Percentiles rank a stretch among this genome's conserved stretches.
Evolutionary conservation across 2,797 vertebrate genomes (phyloP).

Genomic region (Streptopelia turtur): DNA sequence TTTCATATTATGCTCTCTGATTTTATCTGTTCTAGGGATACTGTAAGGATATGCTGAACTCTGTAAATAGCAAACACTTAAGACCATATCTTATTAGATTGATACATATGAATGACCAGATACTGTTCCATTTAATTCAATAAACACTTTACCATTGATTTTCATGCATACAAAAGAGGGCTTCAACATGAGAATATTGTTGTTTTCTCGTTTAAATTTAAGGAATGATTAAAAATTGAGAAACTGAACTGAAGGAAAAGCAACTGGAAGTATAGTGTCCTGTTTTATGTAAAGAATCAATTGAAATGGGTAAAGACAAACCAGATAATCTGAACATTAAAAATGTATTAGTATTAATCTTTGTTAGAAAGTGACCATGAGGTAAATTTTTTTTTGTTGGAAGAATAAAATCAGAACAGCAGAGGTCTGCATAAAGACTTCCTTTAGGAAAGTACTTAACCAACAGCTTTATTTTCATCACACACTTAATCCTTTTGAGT

Average conservation of each 20-base stretch:
- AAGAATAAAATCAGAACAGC: background rate
- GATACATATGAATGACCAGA: background rate
- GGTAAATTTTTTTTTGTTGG: background rate
- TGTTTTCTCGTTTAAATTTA: conserved; percentile 28
- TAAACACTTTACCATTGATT: background rate
- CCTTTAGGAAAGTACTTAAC: background rate
- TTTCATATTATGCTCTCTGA: background rate
- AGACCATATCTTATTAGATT: conserved; percentile 20
- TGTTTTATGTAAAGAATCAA: background rate
- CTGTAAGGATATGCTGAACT: background rate
- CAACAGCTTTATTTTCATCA: conserved; percentile 1
- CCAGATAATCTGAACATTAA: conserved; percentile 29
- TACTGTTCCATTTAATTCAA: conserved; percentile 3
- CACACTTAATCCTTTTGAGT: background rate
- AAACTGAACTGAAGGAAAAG: background rate
- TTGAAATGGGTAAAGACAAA: background rate
- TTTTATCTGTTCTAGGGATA: conserved; percentile 8
- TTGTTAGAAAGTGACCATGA: background rate
- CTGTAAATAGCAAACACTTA: background rate
- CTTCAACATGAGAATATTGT: background rate
- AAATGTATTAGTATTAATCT: background rate
- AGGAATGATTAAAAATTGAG: background rate
- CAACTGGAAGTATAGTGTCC: background rate
- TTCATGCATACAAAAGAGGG: background rate
- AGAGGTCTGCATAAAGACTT: background rate